Percentiles rank a stretch among this genome's conserved stretches.
phyloP scores from a whole-genome alignment of 1,140 invertebrate species.

The Apis cerana region DNA sequence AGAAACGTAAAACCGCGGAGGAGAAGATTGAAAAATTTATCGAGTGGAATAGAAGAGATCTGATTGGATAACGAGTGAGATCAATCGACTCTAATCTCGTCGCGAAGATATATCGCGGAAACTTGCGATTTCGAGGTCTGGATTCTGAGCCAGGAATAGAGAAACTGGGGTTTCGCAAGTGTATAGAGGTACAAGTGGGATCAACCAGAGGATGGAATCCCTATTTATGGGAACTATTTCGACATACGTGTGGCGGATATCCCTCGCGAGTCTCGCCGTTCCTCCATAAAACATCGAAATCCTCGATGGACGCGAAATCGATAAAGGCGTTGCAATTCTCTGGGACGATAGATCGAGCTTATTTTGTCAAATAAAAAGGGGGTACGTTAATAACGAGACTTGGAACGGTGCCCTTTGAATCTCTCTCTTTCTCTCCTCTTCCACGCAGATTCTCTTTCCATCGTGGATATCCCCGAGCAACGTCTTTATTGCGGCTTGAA shows the following conservation, averaged over 20 bases:
- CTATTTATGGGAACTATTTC: constrained; percentile 71
- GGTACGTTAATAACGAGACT: constrained; percentile 38
- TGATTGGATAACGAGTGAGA: too few relatives aligned
- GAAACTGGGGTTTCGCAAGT: background rate
- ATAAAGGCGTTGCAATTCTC: background rate
- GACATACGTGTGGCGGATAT: constrained; percentile 57
- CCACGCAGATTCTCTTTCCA: constrained; percentile 1
- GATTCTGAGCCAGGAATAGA: background rate
- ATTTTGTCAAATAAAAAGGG: constrained; percentile 47
- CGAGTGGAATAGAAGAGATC: too few relatives aligned
- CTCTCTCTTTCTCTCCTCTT: background rate
- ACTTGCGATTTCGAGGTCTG: background rate
- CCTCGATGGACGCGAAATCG: constrained; percentile 53
- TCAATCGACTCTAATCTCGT: too few relatives aligned
- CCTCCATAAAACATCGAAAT: constrained; percentile 59
- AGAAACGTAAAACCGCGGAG: too few relatives aligned
- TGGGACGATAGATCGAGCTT: constrained; percentile 38
- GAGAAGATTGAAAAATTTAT: too few relatives aligned
- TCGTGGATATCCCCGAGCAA: background rate
- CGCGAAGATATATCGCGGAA: background rate
- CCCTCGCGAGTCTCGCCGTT: constrained; percentile 18
- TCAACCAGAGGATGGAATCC: constrained; percentile 53
- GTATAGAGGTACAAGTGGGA: constrained; percentile 22
- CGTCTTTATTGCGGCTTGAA: background rate
- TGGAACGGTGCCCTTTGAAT: constrained; percentile 39